Base-by-base conservation (phyloP, 1,140 invertebrate species). In the Chionoecetes opilio region DNA sequence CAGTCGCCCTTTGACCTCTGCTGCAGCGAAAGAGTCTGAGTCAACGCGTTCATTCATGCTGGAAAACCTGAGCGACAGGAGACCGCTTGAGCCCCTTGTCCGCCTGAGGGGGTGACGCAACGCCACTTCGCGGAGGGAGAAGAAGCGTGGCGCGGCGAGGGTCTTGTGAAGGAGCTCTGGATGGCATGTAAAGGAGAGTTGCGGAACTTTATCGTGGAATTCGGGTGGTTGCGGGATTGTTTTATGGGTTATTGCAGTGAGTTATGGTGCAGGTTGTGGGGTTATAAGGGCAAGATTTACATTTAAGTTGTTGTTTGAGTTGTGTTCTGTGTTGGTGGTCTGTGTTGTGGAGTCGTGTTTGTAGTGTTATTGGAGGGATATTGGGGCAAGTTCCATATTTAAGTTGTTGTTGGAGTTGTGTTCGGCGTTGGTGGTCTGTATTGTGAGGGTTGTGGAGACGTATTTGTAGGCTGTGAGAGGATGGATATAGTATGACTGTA, bases 31-130 rank as follows among this genome's bases (percentile, higher is more conserved):
- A 75, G 21, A 75, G 63, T 75, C 26, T 21, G 63, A 75, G 63
- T 11, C n/a, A n/a, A 75, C 63, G n/a, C n/a, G 63, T 75, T 75
- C 63, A 75, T 75, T 75, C 63, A 75, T 26, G 63, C 63, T 26
- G 63, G 63, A 26, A 75, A 75, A 75, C n/a, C 63, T 75, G 63
- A 75, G 63, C 26, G 63, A 75, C 63, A 75, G 63, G 21, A 75
- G 63, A 75, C 63, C 63, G 63, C 63, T 75, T 75, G 63, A 75
- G 63, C 63, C 63, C 63, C 63, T 75, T n/a, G n/a, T 75, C 63
- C 63, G n/a, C n/a, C 21, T n/a, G 63, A 75, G 63, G 21, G 6
- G n/a, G 21, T 26, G n/a, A 21, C 63, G 63, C 63, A 26, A n/a
- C 63, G 63, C 63, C n/a, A n/a, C 63, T 75, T 26, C 21, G 26